Evolutionary conservation across 2,888 invertebrate species (phyloP), one percentile per base, ranked within the genome.

Genomic region (Hyposoter dolosus): DNA sequence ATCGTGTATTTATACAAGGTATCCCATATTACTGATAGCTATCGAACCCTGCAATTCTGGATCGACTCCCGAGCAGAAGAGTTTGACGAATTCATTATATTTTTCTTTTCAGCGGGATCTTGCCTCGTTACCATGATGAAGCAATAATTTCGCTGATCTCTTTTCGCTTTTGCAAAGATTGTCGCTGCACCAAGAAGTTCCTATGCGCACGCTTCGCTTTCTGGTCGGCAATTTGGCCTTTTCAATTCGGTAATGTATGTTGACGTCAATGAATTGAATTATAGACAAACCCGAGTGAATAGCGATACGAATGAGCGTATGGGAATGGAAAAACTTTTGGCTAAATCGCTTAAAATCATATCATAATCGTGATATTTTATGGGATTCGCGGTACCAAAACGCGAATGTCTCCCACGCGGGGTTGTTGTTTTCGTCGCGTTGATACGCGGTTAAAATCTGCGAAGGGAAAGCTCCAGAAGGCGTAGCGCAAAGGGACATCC

Each of bases 281-380:
- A 3, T 56, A 12, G 12, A 28, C 9, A 12, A 56, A 56, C 23
- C 15, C 28, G 60, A 15, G 60, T 0, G 12, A 19, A 12, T 4
- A 56, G 15, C 1, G 12, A 60, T 28, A 15, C 3, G 12, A 9
- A 28, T 60, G 12, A 12, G 23, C 28, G 28, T 10, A 3, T 60
- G 23, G 15, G 6, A 5, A 15, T 9, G 15, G 17, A 50, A 71
- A 47, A 32, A 28, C 0, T 40, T 12, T 56, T 15, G 10, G 5
- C 40, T 32, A 15, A 56, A 43, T 60, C 56, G 23, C 40, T 0
- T 56, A 23, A 56, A 56, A 56, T 56, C 56, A 23, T 10, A 74
- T 35, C 15, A 45, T 75, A n/a, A n/a, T 63, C 17, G 28, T 32
- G 45, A 63, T 75, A 43, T 45, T 63, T 75, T 40, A 45, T 60